A percentile compares a stretch with the other conserved stretches of the same genome.
These are phyloP conservation scores for Enchytraeus crypticus DNA, from an alignment of 2,888 invertebrate genomes.

Conservation along the genomic window DNA sequence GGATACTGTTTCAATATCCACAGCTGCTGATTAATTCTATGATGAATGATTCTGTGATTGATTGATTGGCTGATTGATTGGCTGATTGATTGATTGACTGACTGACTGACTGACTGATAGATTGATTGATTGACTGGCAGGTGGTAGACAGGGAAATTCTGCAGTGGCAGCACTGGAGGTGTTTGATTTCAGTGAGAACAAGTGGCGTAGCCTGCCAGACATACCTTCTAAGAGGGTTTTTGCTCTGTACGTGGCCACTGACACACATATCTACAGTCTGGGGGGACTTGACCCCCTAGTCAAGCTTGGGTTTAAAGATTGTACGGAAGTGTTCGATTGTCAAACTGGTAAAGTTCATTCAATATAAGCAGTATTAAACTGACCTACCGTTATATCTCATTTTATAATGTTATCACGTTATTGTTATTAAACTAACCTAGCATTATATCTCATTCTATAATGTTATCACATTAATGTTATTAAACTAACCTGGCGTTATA, in stretches of 20 bases:
- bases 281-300: slow-evolving; percentile 43
- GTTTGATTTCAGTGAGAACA: slow-evolving; percentile 37
- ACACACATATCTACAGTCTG: slow-evolving; percentile 39
- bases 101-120: too few species aligned
- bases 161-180: slow-evolving; percentile 41
- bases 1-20: neutral
- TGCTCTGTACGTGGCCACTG: slow-evolving; percentile 37
- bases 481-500: too few species aligned
- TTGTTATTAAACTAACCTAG: too few species aligned
- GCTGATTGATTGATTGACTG: too few species aligned
- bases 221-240: slow-evolving; percentile 44
- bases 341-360: slow-evolving; percentile 41
- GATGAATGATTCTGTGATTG: too few species aligned
- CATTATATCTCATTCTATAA: too few species aligned
- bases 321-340: slow-evolving; percentile 40
- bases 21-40: neutral
- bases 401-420: too few species aligned
- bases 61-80: too few species aligned
- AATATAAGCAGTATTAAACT: neutral
- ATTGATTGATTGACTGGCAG: too few species aligned
- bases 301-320: slow-evolving; percentile 40
- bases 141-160: slow-evolving; percentile 43
- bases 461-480: too few species aligned
- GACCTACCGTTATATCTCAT: too few species aligned
- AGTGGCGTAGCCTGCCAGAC: slow-evolving; percentile 38